Base-by-base conservation (phyloP, 2,888 invertebrate species). In the Eudemis profundana region DNA sequence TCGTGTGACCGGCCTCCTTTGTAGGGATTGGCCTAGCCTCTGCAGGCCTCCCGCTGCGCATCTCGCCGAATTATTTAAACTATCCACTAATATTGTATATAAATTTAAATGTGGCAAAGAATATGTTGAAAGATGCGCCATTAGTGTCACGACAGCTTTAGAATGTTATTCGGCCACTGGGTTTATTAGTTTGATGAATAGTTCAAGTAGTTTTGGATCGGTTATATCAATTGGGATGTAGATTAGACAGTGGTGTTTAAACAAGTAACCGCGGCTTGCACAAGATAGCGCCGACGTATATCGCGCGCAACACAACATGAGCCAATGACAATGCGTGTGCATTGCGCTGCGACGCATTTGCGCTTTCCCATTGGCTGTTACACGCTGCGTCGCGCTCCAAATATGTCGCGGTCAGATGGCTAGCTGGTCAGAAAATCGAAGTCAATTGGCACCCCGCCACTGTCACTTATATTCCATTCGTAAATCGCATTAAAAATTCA, bases 61-160 rank as follows among this genome's bases (percentile, higher is more conserved):
- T 29, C 17, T 42, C 47, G 53, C 63, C 21, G 40, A 56, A 40
- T 63, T 57, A 64, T 64, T 50, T 33, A 36, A 36, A 50, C 64
- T 27, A 36, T 36, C 23, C 40, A 44, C 49, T 36, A 64, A 64
- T 64, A 64, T 64, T 64, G 36, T 21, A 50, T 63, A 63, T 42
- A 63, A 33, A 64, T 64, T 64, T 57, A 36, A 63, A 63, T 44
- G 36, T 50, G 50, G 36, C 57, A 64, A 57, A 64, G 57, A 64
- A 36, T 57, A 57, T 44, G 50, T 57, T 64, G 57, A 63, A 19
- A 63, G 63, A 64, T 15, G 36, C 7, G 29, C 2, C 40, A 44
- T 47, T 62, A 46, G 17, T 49, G 42, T 50, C 49, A 33, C 3
- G 49, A 8, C 21, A 1, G 33, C 44, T 44, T 15, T 14, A n/a